Percentiles rank a stretch among this genome's conserved stretches.
These are phyloP conservation scores for Gymnoscopelus braueri DNA, from an alignment of 2,797 vertebrate genomes.

Conservation along the genomic window DNA sequence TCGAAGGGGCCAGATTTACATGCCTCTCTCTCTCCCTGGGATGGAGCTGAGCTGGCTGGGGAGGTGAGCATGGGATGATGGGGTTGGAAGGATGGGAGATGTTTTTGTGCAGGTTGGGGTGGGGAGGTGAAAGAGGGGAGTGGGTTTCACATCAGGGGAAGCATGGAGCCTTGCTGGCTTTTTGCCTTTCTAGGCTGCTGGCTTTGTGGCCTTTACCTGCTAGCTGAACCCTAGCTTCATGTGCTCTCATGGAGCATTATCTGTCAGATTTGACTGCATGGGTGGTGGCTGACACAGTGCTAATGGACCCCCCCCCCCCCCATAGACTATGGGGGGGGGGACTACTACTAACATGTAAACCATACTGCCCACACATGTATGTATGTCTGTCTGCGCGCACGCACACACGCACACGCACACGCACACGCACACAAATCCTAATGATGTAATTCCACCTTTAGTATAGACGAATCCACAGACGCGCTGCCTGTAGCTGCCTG, in stretches of 20 bases:
- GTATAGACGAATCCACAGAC: no score
- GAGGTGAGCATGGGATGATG: constrained; percentile 55
- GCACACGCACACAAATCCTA: not conserved
- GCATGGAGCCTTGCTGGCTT: constrained; percentile 12
- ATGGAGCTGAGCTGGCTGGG: constrained; percentile 44
- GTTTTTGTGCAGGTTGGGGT: constrained; percentile 23
- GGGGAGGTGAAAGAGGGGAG: not conserved
- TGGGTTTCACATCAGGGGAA: constrained; percentile 14
- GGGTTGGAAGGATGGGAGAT: constrained; percentile 31
- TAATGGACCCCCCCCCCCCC: constrained; percentile 40
- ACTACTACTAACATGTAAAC: no score
- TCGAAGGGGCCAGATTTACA: constrained; percentile 72
- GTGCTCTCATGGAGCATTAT: constrained; percentile 35
- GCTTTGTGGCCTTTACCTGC: not conserved
- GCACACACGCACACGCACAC: constrained; percentile 2
- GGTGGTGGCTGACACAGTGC: constrained; percentile 39
- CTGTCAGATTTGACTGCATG: constrained; percentile 31
- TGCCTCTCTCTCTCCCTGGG: constrained; percentile 56
- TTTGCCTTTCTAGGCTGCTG: constrained; percentile 10
- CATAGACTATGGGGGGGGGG: no score
- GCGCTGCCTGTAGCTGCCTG: no score
- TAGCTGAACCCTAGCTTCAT: constrained; percentile 16
- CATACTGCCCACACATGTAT: constrained; percentile 7
- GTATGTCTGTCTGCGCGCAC: not conserved
- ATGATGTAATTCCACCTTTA: not conserved